Evolutionary conservation across 2,797 vertebrate species (phyloP).

Genomic region (Anguilla pacifica): DNA sequence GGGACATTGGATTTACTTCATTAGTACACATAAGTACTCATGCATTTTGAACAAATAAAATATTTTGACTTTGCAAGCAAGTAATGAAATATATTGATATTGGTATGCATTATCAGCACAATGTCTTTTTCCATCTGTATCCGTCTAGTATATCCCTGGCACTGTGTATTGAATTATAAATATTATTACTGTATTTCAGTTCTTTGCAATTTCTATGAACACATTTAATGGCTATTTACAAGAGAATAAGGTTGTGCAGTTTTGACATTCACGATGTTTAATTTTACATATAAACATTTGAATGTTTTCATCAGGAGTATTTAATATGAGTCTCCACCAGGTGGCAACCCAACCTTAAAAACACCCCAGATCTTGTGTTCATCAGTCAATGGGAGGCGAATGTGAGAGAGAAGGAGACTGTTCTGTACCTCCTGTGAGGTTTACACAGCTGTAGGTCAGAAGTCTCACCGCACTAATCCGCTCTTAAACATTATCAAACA

Average conservation of each 20-base stretch:
- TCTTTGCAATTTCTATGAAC: neutral
- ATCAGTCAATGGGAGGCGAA: neutral
- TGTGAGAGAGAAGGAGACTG: neutral
- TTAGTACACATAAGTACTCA: too few relatives aligned
- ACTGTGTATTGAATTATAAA: neutral
- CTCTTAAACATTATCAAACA: conserved; percentile 6
- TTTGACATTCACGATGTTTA: neutral
- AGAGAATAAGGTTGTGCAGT: neutral
- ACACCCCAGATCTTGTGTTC: neutral
- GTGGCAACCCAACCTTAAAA: neutral
- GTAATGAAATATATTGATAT: neutral
- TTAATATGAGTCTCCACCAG: conserved; percentile 2
- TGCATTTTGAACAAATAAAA: too few relatives aligned
- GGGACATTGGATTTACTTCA: too few relatives aligned
- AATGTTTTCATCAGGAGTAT: neutral
- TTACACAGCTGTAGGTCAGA: conserved; percentile 18
- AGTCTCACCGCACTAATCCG: neutral
- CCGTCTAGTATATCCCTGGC: neutral
- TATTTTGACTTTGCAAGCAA: too few relatives aligned
- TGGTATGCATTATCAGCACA: too few relatives aligned
- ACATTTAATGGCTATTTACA: neutral
- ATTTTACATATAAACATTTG: neutral
- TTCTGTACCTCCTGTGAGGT: neutral
- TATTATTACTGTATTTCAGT: neutral
- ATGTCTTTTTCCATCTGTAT: too few relatives aligned